These are phyloP conservation scores for Epinotia bilunana DNA, from an alignment of 2,888 invertebrate species.

Conservation along the genomic window DNA sequence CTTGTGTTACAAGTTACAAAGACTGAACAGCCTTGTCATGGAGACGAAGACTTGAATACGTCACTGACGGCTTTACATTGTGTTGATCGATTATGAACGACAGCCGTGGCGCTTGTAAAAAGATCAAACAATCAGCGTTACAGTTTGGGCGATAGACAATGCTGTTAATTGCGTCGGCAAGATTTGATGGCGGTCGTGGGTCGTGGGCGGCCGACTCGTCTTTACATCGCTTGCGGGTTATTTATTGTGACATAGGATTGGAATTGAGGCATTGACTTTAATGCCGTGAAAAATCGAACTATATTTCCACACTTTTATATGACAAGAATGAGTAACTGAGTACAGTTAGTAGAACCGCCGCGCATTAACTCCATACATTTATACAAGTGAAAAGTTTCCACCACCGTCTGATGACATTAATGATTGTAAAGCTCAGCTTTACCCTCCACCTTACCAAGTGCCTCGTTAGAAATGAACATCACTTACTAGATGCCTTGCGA, in stretches of 20 bases:
- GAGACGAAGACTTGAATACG: slow-evolving; percentile 34
- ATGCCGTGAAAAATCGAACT: slow-evolving; percentile 17
- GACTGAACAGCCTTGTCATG: slow-evolving; percentile 34
- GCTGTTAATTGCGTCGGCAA: slow-evolving; percentile 65
- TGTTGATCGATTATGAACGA: slow-evolving; percentile 38
- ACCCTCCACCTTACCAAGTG: slow-evolving; percentile 29
- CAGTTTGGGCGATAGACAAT: slow-evolving; percentile 68
- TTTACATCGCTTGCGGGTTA: slow-evolving; percentile 30
- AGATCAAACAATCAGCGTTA: slow-evolving; percentile 65
- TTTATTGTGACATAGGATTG: slow-evolving; percentile 46
- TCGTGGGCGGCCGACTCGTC: slow-evolving; percentile 47
- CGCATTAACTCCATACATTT: slow-evolving; percentile 30
- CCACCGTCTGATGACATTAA: slow-evolving; percentile 30
- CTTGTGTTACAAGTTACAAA: slow-evolving; percentile 24
- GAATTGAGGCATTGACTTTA: slow-evolving; percentile 47
- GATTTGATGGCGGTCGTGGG: slow-evolving; percentile 50
- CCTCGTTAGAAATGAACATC: slow-evolving; percentile 45
- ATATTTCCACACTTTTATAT: not conserved
- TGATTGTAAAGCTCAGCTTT: slow-evolving; percentile 11
- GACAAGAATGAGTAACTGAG: not conserved
- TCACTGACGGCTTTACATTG: slow-evolving; percentile 26
- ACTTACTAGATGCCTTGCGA: slow-evolving; percentile 86
- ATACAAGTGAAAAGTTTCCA: slow-evolving; percentile 16
- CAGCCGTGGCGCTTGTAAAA: slow-evolving; percentile 51
- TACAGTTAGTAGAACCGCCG: slow-evolving; percentile 14